Conservation (phyloP, 2,888 invertebrate genomes). For the Meiosimyza decipiens region DNA sequence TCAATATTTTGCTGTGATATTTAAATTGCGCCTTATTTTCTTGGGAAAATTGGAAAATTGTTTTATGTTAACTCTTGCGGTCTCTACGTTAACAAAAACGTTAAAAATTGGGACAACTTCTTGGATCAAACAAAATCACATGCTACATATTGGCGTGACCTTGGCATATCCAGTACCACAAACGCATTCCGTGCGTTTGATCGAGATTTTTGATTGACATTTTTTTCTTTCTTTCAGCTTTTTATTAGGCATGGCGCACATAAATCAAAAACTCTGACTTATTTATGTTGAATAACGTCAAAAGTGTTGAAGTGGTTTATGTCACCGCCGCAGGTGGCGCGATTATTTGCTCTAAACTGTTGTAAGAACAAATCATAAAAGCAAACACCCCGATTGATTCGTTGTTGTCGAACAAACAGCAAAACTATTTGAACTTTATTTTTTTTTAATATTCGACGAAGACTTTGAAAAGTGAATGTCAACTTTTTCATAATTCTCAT, state of each 20-base stretch:
- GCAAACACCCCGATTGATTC: not conserved
- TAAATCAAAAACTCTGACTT: conserved; percentile 14
- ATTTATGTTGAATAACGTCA: conserved; percentile 3
- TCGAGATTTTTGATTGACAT: conserved; percentile 15
- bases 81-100: too few relatives aligned
- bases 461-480: conserved; percentile 25
- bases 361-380: conserved; percentile 10
- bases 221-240: not conserved
- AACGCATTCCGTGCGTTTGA: conserved; percentile 14
- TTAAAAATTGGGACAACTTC: too few relatives aligned
- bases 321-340: conserved; percentile 31
- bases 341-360: conserved; percentile 3
- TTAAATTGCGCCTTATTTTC: not conserved
- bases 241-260: conserved; percentile 2
- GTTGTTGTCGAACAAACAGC: not conserved
- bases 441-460: not conserved
- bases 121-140: too few relatives aligned
- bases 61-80: too few relatives aligned
- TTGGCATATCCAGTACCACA: too few relatives aligned
- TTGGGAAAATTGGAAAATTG: not conserved
- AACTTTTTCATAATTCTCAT: conserved; percentile 11
- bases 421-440: not conserved
- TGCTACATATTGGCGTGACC: too few relatives aligned
- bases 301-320: conserved; percentile 21
- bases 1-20: too few relatives aligned